A percentile compares a stretch with the other conserved stretches of the same genome.
Conservation (phyloP, 2,113 vertebrate genomes). For the Mobula birostris region DNA sequence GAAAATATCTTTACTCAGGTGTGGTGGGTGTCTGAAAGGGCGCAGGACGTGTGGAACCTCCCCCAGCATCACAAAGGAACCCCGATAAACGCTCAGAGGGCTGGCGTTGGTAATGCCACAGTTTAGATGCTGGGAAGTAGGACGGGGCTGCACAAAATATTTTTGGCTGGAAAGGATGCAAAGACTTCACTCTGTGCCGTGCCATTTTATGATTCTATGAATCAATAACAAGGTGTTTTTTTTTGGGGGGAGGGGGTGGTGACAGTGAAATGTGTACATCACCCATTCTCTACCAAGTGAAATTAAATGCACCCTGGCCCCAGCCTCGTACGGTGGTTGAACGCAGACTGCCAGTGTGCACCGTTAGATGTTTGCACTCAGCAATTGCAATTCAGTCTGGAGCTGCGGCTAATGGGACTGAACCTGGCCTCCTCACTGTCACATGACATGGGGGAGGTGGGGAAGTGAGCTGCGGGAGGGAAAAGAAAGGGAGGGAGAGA, state of each 20-base stretch:
- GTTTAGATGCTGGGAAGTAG: too few relatives aligned
- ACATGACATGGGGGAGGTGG: background rate
- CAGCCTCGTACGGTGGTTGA: background rate
- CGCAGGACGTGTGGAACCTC: too few relatives aligned
- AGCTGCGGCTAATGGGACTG: background rate
- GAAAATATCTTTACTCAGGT: too few relatives aligned
- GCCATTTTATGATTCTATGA: too few relatives aligned
- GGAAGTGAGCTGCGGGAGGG: background rate
- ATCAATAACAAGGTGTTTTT: background rate
- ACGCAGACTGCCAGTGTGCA: background rate
- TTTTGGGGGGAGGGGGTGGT: background rate
- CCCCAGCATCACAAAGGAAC: too few relatives aligned
- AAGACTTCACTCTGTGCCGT: too few relatives aligned
- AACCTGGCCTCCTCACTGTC: background rate
- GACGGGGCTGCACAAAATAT: too few relatives aligned
- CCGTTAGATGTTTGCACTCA: too few relatives aligned
- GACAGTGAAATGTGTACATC: background rate
- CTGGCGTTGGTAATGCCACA: too few relatives aligned
- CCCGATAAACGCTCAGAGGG: too few relatives aligned
- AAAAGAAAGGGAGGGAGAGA: background rate
- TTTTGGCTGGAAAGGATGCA: too few relatives aligned
- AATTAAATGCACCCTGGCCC: background rate
- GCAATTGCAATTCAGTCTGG: background rate
- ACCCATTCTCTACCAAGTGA: background rate
- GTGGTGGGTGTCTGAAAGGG: too few relatives aligned